Base-by-base conservation (phyloP, 2,888 invertebrate species). In the Metalampra italica region DNA sequence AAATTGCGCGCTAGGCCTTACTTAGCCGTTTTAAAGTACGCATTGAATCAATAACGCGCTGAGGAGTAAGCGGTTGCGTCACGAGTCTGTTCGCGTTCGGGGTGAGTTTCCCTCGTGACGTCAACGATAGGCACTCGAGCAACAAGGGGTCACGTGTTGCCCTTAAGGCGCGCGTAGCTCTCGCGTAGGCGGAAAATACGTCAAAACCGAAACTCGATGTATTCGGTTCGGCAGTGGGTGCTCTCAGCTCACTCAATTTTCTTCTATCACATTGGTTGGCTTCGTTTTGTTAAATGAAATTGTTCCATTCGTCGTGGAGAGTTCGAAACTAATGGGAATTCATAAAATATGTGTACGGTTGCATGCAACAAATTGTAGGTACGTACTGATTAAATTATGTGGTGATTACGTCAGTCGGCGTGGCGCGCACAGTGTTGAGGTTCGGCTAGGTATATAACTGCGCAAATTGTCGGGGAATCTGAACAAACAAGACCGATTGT, bases 381-480 rank as follows among this genome's bases (percentile, higher is more conserved):
- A 48, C 38, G 50, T 42, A 52, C 45, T 52, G 30, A 50, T 37
- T 57, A 13, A 37, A 37, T 34, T 9, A 46, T 22, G 22, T 22
- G 22, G 3, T 2, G 22, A 22, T 29, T 51, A 50, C 22, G 46
- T 37, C 13, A 49, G n/a, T n/a, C n/a, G n/a, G n/a, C n/a, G n/a
- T n/a, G n/a, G n/a, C n/a, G n/a, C n/a, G n/a, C n/a, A n/a, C n/a
- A 66, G 52, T 59, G 55, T 50, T 14, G 46, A 52, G 53, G 47
- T 46, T 55, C 51, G 47, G 50, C 54, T 45, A 47, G 57, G 61
- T 69, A n/a, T n/a, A n/a, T n/a, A 74, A 82, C 80, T 84, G 82
- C 85, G 89, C 82, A 86, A 71, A 78, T 76, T 71, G 66, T 71
- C 65, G 59, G 58, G 64, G 78, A 83, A 82, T 79, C 81, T 85